Evolutionary conservation across 2,113 vertebrate species (phyloP), one percentile per base, ranked within the genome.

Genomic region (Lepus timidus): DNA sequence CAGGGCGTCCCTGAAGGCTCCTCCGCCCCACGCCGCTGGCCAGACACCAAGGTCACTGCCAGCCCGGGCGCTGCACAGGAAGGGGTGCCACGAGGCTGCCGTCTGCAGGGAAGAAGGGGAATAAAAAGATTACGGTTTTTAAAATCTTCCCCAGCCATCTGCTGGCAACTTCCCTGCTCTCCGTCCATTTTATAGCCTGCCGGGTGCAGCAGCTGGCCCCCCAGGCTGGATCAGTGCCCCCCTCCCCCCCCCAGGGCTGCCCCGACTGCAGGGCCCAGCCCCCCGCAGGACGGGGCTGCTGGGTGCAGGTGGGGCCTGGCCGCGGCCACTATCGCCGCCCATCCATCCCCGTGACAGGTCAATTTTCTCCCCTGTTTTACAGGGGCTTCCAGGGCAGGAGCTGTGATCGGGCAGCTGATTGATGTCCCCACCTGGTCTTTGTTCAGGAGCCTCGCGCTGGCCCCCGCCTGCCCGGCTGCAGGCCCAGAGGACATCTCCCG

Each of bases 291-390:
- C 1, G 0, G 52, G 36, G 62, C 25, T 9, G 0, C 76, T 6
- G 9, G 0, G n/a, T 0, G 20, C 70, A 51, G 55, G 74, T 23
- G 64, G 84, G 93, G 16, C 62, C 71, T 0, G 0, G 23, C 80
- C 74, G 95, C 19, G 33, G 71, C 68, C 36, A 27, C 92, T 27
- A 44, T 61, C n/a, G 16, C 83, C 55, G 96, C 90, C 96, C 96
- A 96, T 98, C 97, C 93, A 96, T 98, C 95, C 96, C 94, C 93
- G 90, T 97, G 98, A 96, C 96, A 97, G 97, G 96, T 94, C 97
- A 97, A 96, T 97, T 97, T 97, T 98, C 97, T 95, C 95, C 51
- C 11, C 19, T 94, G 96, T 97, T 98, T 98, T 97, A 98, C 96
- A 95, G 96, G 92, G 85, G 93, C 93, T 97, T 94, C 85, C 86